These are phyloP conservation scores for Papilio xuthus DNA, from an alignment of 1,140 invertebrate species.

Conservation along the genomic window DNA sequence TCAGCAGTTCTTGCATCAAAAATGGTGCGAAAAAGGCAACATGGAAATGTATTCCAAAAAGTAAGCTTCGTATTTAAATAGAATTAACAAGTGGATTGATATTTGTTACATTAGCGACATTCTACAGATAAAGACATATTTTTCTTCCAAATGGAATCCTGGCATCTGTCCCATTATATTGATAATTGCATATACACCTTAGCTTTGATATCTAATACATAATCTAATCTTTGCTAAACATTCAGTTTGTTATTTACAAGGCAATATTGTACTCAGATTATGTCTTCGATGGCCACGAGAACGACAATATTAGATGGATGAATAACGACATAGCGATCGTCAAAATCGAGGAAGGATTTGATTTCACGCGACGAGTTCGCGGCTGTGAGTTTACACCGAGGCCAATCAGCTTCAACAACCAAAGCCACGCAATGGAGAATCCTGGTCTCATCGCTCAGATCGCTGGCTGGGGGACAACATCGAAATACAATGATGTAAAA, in stretches of 20 bases:
- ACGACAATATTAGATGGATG: conserved; percentile 75
- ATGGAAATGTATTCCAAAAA: conserved; percentile 75
- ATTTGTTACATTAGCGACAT: too few species aligned
- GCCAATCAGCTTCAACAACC: conserved; percentile 68
- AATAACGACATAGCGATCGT: conserved; percentile 75
- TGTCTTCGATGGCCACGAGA: conserved; percentile 72
- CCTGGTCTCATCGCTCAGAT: conserved; percentile 58
- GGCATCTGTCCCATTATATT: too few species aligned
- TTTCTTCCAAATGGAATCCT: too few species aligned
- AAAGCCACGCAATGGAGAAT: conserved; percentile 65
- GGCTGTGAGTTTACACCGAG: conserved; percentile 71
- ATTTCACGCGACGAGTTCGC: conserved; percentile 62
- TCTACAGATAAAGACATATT: too few species aligned
- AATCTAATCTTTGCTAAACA: too few species aligned
- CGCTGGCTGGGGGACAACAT: conserved; percentile 69
- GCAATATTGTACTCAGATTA: conserved; percentile 56
- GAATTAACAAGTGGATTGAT: too few species aligned
- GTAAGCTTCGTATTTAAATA: conserved; percentile 50
- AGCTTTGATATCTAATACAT: too few species aligned
- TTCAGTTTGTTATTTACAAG: not conserved
- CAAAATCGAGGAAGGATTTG: conserved; percentile 69
- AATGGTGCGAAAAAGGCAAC: conserved; percentile 72
- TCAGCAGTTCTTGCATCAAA: conserved; percentile 68
- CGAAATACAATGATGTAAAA: conserved; percentile 67
- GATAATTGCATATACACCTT: too few species aligned